Percentiles rank a stretch among this genome's conserved stretches.
Evolutionary conservation across 1,140 invertebrate genomes (phyloP).

Genomic region (Rhyacophila brunnea): DNA sequence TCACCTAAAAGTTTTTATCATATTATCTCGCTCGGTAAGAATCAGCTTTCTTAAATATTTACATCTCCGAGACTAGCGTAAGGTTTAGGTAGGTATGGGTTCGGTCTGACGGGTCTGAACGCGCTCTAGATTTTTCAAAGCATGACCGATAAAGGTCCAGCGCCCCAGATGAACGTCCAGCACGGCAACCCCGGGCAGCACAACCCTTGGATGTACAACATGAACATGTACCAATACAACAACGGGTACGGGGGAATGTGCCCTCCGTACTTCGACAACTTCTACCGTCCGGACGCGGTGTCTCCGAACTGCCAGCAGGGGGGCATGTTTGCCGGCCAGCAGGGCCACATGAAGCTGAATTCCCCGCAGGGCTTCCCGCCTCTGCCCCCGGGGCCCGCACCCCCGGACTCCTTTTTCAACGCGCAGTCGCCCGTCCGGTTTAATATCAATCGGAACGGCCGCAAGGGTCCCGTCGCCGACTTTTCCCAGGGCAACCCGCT

Average conservation of each 20-base stretch:
- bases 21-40: neutral
- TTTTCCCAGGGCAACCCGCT: conserved; percentile 47
- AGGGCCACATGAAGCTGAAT: conserved; percentile 28
- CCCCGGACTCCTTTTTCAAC: conserved; percentile 45
- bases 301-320: no score
- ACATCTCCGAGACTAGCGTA: neutral
- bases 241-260: conserved; percentile 47
- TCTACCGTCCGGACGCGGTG: conserved; percentile 28
- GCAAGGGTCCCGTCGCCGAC: conserved; percentile 33
- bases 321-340: neutral
- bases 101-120: neutral
- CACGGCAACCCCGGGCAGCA: conserved; percentile 44
- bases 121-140: neutral
- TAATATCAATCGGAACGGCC: conserved; percentile 55
- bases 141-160: conserved; percentile 14
- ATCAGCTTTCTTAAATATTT: neutral
- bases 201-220: conserved; percentile 50
- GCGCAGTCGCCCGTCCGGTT: conserved; percentile 58
- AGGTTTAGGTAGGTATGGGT: neutral
- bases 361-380: conserved; percentile 43
- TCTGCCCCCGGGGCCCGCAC: conserved; percentile 47
- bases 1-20: no score
- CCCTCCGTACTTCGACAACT: conserved; percentile 48
- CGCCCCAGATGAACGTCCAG: conserved; percentile 50
- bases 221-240: conserved; percentile 51